Evolutionary conservation across 2,113 vertebrate genomes (phyloP).

Genomic region (Tyrannus savana): DNA sequence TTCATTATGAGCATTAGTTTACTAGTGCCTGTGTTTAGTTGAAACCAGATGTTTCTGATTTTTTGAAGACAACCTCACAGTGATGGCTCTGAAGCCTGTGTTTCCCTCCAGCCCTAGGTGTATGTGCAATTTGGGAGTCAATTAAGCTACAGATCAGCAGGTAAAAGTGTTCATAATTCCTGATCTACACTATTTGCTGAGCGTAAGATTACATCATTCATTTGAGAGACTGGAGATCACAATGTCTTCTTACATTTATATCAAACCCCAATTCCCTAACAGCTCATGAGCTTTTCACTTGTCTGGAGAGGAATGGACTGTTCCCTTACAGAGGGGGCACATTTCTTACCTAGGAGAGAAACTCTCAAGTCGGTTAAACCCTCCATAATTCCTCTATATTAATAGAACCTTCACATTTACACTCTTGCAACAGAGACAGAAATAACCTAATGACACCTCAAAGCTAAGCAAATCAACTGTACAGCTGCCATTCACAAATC

Average conservation of each 20-base stretch:
- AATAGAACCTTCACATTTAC: not conserved
- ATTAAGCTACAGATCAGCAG: not conserved
- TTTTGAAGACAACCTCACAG: not conserved
- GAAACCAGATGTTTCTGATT: constrained; percentile 46
- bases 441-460: not conserved
- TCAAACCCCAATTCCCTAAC: not conserved
- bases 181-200: not conserved
- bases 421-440: not conserved
- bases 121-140: not conserved
- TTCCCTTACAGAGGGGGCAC: not conserved
- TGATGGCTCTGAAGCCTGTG: not conserved
- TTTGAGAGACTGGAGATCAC: not conserved
- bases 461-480: not conserved
- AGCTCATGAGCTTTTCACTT: not conserved
- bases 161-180: not conserved
- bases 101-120: not conserved
- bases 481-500: not conserved
- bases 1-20: constrained; percentile 29
- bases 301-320: not conserved
- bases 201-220: not conserved
- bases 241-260: not conserved
- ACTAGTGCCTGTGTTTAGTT: constrained; percentile 21
- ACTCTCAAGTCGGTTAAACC: not conserved
- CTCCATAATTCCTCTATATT: not conserved
- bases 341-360: not conserved